Percentiles rank a stretch among this genome's conserved stretches.
Conservation (phyloP, 2,113 vertebrate species). For the Halcyon senegalensis region DNA sequence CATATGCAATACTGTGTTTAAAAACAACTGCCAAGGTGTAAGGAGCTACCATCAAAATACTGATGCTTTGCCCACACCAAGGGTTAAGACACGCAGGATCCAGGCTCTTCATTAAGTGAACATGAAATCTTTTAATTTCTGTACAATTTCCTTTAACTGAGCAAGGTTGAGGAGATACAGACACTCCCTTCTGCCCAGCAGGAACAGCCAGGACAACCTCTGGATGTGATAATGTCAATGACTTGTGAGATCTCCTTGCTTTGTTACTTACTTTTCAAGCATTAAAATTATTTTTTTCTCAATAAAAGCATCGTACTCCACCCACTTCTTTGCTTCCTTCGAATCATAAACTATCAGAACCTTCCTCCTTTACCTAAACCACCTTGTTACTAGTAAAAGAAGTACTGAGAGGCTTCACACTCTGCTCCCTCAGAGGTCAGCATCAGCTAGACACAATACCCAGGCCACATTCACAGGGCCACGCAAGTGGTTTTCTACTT, state of each 20-base stretch:
- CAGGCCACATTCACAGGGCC: not conserved
- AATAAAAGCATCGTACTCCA: not conserved
- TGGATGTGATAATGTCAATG: not conserved
- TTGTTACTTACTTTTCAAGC: not conserved
- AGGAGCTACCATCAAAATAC: not conserved
- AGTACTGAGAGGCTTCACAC: not conserved
- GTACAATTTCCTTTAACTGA: not conserved
- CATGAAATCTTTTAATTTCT: not conserved
- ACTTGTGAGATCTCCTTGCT: not conserved
- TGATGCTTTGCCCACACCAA: not conserved
- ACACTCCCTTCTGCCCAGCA: not conserved
- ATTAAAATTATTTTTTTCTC: not conserved
- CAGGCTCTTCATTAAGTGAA: not conserved
- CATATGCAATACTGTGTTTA: not conserved
- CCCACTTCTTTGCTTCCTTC: not conserved
- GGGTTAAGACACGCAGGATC: not conserved
- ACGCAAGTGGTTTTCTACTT: not conserved
- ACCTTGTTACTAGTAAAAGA: not conserved
- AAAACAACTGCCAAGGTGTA: not conserved
- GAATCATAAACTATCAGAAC: not conserved
- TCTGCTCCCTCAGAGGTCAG: not conserved
- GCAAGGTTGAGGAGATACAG: not conserved
- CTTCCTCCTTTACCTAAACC: not conserved
- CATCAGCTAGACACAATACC: not conserved
- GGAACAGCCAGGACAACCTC: not conserved